A percentile compares a stretch with the other conserved stretches of the same genome.
Conservation (phyloP, 2,888 invertebrate species). For the Dichetophora obliterata region DNA sequence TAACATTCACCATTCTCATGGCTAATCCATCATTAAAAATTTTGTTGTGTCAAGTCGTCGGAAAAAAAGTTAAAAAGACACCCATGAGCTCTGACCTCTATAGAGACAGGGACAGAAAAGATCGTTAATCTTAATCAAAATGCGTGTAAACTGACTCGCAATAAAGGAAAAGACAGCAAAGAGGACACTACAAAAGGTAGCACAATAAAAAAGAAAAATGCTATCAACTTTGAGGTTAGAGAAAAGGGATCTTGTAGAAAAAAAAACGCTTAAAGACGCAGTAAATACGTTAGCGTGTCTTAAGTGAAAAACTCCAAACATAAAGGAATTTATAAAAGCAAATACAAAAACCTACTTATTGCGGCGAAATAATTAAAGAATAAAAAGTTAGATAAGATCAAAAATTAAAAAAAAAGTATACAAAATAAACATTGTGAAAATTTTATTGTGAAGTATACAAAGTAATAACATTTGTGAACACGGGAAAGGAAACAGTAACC, state of each 20-base stretch:
- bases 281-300: background rate
- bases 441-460: slow-evolving; percentile 9
- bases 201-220: slow-evolving; percentile 1
- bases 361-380: slow-evolving; percentile 27
- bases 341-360: slow-evolving; percentile 37
- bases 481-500: slow-evolving; percentile 42
- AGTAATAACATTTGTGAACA: slow-evolving; percentile 32
- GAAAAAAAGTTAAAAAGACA: background rate
- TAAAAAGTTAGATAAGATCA: slow-evolving; percentile 27
- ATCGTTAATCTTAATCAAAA: slow-evolving; percentile 44
- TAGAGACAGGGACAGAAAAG: background rate
- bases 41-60: slow-evolving; percentile 9
- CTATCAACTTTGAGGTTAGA: background rate
- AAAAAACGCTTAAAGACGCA: background rate
- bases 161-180: background rate
- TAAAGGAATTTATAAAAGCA: slow-evolving; percentile 1
- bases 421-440: slow-evolving; percentile 15
- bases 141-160: slow-evolving; percentile 17
- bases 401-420: background rate
- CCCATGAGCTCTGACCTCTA: slow-evolving; percentile 3
- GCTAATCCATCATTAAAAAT: slow-evolving; percentile 31
- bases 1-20: background rate
- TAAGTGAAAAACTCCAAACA: slow-evolving; percentile 9
- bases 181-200: slow-evolving; percentile 3
- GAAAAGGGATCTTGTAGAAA: slow-evolving; percentile 22